Conservation (phyloP, 2,888 invertebrate species). For the Sminthurinus aureus region DNA sequence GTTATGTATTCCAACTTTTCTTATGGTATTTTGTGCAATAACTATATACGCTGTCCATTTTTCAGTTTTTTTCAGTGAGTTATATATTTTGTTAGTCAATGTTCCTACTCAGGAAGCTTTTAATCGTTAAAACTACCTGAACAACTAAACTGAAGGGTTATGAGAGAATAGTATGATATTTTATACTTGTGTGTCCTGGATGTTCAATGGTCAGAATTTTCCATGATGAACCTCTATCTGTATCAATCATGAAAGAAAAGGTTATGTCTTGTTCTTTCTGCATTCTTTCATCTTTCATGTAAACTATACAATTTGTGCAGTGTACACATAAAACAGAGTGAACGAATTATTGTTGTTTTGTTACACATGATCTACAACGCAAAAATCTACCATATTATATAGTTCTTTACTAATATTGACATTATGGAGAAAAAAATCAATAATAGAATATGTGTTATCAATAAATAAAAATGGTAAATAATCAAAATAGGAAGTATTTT, state of each 20-base stretch:
- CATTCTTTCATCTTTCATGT: too few species aligned
- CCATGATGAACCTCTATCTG: not conserved
- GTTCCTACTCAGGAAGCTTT: not conserved
- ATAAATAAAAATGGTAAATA: not conserved
- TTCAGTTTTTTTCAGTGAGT: not conserved
- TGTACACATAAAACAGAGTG: too few species aligned
- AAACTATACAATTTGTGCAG: too few species aligned
- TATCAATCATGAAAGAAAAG: not conserved
- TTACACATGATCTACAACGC: too few species aligned
- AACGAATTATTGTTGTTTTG: too few species aligned
- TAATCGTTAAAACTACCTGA: not conserved
- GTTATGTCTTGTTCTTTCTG: too few species aligned
- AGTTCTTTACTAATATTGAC: not conserved
- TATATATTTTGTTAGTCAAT: not conserved
- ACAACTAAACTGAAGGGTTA: not conserved
- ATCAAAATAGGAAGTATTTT: too few species aligned
- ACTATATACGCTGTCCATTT: not conserved
- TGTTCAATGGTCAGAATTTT: not conserved
- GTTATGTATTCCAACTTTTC: too few species aligned
- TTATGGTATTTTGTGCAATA: not conserved
- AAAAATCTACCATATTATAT: not conserved
- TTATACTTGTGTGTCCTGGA: too few species aligned
- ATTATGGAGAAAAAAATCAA: not conserved
- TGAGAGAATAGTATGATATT: not conserved
- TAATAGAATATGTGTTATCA: not conserved